Evolutionary conservation across 1,140 invertebrate species (phyloP), one percentile per base, ranked within the genome.

Genomic region (Lepidotrigona ventralis): DNA sequence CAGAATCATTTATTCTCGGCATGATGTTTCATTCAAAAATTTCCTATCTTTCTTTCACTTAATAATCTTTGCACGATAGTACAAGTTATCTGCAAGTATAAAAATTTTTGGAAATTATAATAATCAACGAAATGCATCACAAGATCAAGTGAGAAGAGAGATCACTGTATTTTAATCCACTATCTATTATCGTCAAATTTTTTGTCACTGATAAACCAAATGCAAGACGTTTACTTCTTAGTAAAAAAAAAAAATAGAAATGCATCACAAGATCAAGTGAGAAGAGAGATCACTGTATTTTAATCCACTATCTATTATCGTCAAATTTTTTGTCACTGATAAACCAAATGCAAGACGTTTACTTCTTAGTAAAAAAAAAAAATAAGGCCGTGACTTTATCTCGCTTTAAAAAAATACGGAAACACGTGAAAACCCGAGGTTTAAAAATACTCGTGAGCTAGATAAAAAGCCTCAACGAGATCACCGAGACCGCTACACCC

Each of bases 401-500:
- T 83, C 29, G 54, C 53, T 15, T 53, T 72, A 56, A 74, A 86
- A 74, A 86, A 79, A 75, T 86, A 76, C 29, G 69, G 71, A 68
- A 39, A 60, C 58, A n/a, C 70, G 58, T 79, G 79, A 64, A 75
- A 64, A 75, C 75, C 64, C 68, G 68, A 39, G 58, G 26, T 86
- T 66, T 76, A 46, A 46, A 53, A 12, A 63, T 63, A 60, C 76
- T 33, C 15, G 23, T 46, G 70, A 19, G 29, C 21, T 54, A 80
- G 58, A 72, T 87, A 87, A 80, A 58, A 17, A 33, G 84, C 81
- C 84, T 86, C 26, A 29, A 23, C 19, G n/a, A 80, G 60, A 81
- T 80, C 19, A 69, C 78, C 73, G n/a, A 58, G 58, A 69, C 64
- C 46, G 23, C 26, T 19, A 60, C 23, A 60, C 23, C 15, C 17